Base-by-base conservation (phyloP, 2,888 invertebrate species). In the Acholoe squamosa region DNA sequence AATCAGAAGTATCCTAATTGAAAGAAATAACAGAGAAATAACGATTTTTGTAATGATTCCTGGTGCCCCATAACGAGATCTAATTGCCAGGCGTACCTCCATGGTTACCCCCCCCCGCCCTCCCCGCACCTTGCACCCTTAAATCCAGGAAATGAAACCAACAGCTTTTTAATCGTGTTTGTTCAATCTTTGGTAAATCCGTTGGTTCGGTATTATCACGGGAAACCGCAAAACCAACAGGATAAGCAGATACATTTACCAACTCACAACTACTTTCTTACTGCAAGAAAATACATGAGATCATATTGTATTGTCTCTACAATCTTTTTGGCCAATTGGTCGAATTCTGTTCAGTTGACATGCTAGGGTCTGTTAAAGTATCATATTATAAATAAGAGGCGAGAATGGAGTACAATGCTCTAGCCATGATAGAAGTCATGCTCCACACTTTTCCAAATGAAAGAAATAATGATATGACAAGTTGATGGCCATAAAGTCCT, bases 1-100 rank as follows among this genome's bases (percentile, higher is more conserved):
- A 80, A 34, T 80, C 25, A 14, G 25, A 34, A 80, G 22, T 43
- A 80, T 19, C 80, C 80, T 80, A 80, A 80, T 43, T 80, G 80
- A 80, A 16, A 3, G 34, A 80, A 71, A 28, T 71, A 25, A 71
- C 71, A n/a, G 28, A 28, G 71, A 28, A 71, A 71, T 71, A 71
- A 71, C 28, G 71, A 71, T 71, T 71, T n/a, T 28, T 71, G 28
- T 28, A 71, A n/a, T n/a, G 61, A n/a, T 61, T 61, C n/a, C 61
- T 61, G 61, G 3, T 61, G 19, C 61, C 19, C 14, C 5, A 61
- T 61, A n/a, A 61, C 5, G 61, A 61, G 61, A 19, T 61, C n/a
- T 71, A 71, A 71, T 28, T 71, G 25, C 71, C 28, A 25, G 71
- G 71, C 25, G 14, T 3, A 28, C 71, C 71, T 71, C 71, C 71